phyloP scores from a whole-genome alignment of 2,888 invertebrate species.

The Eristalinus aeneus region DNA sequence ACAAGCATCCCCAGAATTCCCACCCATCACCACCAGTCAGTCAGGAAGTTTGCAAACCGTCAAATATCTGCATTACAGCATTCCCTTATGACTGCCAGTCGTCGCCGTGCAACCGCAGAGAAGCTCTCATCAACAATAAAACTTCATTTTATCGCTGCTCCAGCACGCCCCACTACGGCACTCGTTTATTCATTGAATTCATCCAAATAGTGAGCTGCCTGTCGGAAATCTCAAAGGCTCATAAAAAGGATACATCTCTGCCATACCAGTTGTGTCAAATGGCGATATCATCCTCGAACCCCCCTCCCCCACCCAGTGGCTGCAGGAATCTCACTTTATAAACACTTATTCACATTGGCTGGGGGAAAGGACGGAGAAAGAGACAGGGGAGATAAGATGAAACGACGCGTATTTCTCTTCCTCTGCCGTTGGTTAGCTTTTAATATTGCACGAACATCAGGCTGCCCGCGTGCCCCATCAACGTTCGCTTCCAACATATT shows the following conservation, averaged over 20 bases:
- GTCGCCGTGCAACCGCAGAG: neutral
- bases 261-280: slow-evolving; percentile 60
- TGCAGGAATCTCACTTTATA: slow-evolving; percentile 37
- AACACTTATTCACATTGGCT: slow-evolving; percentile 54
- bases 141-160: slow-evolving; percentile 56
- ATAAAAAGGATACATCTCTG: slow-evolving; percentile 59
- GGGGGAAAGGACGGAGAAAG: neutral
- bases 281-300: slow-evolving; percentile 41
- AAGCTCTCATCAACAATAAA: slow-evolving; percentile 63
- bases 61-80: no score
- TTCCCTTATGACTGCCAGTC: no score
- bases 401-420: slow-evolving; percentile 18
- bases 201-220: slow-evolving; percentile 49
- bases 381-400: neutral
- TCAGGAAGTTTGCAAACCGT: no score
- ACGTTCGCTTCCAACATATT: slow-evolving; percentile 29
- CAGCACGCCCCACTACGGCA: slow-evolving; percentile 13
- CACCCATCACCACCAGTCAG: no score
- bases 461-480: neutral
- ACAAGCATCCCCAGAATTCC: no score
- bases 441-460: slow-evolving; percentile 59
- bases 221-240: slow-evolving; percentile 58
- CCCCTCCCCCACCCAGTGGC: neutral
- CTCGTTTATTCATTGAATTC: slow-evolving; percentile 67
- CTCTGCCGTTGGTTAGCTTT: slow-evolving; percentile 39